Evolutionary conservation across 2,113 vertebrate genomes (phyloP), one percentile per base, ranked within the genome.

Genomic region (Pithys albifrons): DNA sequence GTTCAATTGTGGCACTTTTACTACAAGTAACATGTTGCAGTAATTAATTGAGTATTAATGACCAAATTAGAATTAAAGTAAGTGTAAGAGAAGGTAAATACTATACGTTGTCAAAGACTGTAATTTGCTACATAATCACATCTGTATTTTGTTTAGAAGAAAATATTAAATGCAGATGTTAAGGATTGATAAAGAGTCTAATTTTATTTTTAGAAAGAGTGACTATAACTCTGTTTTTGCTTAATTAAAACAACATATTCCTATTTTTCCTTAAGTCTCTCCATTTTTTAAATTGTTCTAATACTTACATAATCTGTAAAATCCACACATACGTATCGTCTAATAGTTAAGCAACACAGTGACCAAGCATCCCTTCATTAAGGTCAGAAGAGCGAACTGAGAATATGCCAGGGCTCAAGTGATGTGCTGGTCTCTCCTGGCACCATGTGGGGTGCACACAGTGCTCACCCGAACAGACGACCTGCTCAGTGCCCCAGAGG

Each of bases 91-190:
- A 97, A 97, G 93, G 35, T 95, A 96, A 95, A 97, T 97, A 94
- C 88, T 97, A 83, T 97, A 96, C 71, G 91, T 97, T 98, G 96
- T 98, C 96, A 95, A 97, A 96, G 83, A 97, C 93, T 97, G 97
- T 98, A 95, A 97, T 93, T 97, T 97, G 96, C 96, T 96, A 95
- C 95, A 96, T 97, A 97, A 96, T 96, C n/a, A 11, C 97, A 98
- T 98, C 97, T 98, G 97, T 97, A 98, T 98, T 98, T 98, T 97
- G 97, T 96, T 96, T 96, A 98, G 97, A 96, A 97, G 95, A 98
- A 97, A 98, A 95, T 97, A 98, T 98, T 98, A 98, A 98, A 98
- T 98, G 95, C 97, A 98, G 98, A 97, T 98, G 97, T 97, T 97
- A 98, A 98, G 96, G 95, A 96, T 97, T 97, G 96, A 95, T 96